These are phyloP conservation scores for Stegastes partitus DNA, from an alignment of 2,113 vertebrate genomes.

Conservation along the genomic window DNA sequence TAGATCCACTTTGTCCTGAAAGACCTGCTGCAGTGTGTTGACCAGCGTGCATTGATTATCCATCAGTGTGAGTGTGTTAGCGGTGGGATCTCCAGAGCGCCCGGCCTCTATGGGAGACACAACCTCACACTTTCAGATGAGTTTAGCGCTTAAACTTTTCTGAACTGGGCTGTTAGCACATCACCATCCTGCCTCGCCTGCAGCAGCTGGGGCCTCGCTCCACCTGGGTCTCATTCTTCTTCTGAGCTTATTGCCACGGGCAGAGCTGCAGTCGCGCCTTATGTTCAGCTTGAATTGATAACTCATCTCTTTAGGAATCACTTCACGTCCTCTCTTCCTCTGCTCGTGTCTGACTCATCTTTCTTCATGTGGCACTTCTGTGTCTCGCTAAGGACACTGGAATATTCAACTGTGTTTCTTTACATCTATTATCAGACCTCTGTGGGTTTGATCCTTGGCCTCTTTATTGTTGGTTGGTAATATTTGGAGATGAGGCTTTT, in stretches of 20 bases:
- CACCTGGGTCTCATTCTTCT: constrained; percentile 29
- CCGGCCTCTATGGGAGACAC: background rate
- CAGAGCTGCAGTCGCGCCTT: constrained; percentile 32
- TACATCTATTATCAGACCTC: constrained; percentile 21
- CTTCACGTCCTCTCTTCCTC: constrained; percentile 40
- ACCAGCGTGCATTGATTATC: constrained; percentile 9
- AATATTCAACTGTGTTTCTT: constrained; percentile 20
- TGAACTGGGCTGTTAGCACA: constrained; percentile 6
- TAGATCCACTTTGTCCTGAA: background rate
- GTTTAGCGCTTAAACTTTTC: background rate
- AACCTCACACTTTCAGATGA: background rate
- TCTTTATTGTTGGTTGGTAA: constrained; percentile 13
- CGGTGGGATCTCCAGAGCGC: background rate
- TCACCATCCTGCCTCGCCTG: background rate
- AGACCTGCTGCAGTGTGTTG: background rate
- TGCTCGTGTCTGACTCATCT: constrained; percentile 31
- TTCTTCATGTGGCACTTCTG: constrained; percentile 22
- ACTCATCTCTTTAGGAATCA: constrained; percentile 41
- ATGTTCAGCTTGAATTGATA: constrained; percentile 48
- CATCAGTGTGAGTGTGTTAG: background rate
- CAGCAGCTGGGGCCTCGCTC: constrained; percentile 15
- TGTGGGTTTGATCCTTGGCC: constrained; percentile 8
- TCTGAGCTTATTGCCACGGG: constrained; percentile 12
- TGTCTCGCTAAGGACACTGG: constrained; percentile 6
- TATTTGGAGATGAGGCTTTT: constrained; percentile 20